Evolutionary conservation across 2,888 invertebrate genomes (phyloP).

Genomic region (Arge pagana): DNA sequence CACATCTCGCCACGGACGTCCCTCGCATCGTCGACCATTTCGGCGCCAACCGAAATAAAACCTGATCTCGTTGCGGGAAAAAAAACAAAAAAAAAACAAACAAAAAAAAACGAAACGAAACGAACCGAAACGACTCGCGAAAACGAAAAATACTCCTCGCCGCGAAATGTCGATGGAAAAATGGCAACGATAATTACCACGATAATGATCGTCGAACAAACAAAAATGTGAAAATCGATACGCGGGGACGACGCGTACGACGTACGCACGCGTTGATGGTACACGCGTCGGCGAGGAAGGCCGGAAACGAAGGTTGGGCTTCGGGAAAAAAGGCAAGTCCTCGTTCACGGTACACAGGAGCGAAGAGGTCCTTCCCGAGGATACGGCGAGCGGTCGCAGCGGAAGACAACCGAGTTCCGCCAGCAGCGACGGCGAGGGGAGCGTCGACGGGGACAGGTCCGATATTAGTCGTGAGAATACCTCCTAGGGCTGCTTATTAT

Average conservation of each 20-base stretch:
- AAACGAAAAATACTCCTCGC: conserved; percentile 22
- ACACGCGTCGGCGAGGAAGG: conserved; percentile 67
- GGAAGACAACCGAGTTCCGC: conserved; percentile 85
- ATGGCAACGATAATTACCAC: conserved; percentile 26
- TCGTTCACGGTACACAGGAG: conserved; percentile 98
- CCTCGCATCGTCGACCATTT: conserved; percentile 43
- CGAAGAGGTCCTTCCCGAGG: conserved; percentile 94
- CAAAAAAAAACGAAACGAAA: conserved; percentile 11
- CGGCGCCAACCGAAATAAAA: conserved; percentile 20
- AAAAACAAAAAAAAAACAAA: conserved; percentile 26
- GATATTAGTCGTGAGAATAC: conserved; percentile 37
- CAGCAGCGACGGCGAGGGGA: conserved; percentile 89
- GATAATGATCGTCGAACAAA: conserved; percentile 27
- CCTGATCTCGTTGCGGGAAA: conserved; percentile 20
- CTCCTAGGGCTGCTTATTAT: conserved; percentile 14
- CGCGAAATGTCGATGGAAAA: too few relatives aligned
- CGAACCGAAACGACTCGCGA: conserved; percentile 11
- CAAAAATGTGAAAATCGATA: too few relatives aligned
- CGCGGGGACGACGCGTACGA: too few relatives aligned
- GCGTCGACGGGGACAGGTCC: conserved; percentile 85
- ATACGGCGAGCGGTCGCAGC: conserved; percentile 59
- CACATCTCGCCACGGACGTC: conserved; percentile 46
- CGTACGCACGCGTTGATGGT: conserved; percentile 46
- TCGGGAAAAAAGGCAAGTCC: conserved; percentile 93
- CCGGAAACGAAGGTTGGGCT: conserved; percentile 92